phyloP scores from a whole-genome alignment of 2,797 vertebrate species.

The Sylvia borin region DNA sequence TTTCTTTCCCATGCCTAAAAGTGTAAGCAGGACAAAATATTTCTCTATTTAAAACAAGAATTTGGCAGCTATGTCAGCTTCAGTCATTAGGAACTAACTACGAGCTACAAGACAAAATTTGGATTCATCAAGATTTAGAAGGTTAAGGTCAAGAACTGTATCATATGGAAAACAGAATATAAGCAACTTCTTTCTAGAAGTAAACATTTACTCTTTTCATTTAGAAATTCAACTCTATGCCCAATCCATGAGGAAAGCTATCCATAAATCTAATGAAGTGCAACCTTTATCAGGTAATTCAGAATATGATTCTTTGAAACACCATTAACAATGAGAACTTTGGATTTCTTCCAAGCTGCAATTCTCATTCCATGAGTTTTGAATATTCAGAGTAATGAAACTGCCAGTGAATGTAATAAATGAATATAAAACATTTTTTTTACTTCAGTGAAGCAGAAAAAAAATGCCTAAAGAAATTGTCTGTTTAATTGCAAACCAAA shows the following conservation, averaged over 20 bases:
- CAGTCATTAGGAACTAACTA: constrained; percentile 27
- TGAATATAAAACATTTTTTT: constrained; percentile 4
- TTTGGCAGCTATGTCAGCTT: neutral
- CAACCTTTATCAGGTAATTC: constrained; percentile 40
- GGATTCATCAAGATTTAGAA: constrained; percentile 25
- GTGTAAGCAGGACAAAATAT: neutral
- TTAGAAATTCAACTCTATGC: neutral
- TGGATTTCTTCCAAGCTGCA: constrained; percentile 29
- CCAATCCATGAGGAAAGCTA: neutral
- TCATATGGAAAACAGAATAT: neutral
- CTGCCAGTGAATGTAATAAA: constrained; percentile 31
- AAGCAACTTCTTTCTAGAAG: neutral
- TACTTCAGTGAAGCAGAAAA: constrained; percentile 43
- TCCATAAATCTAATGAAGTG: constrained; percentile 49
- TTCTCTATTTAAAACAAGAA: neutral
- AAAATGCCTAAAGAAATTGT: constrained; percentile 27
- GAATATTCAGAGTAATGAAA: constrained; percentile 44
- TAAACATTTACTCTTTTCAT: neutral
- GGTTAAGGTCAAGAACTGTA: neutral
- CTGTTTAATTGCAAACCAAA: constrained; percentile 53
- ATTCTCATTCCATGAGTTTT: constrained; percentile 30
- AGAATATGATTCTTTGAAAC: constrained; percentile 30
- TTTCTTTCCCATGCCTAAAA: neutral
- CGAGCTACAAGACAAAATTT: neutral
- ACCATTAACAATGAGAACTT: neutral